Evolutionary conservation across 2,797 vertebrate genomes (phyloP).

Genomic region (Salmo trutta): DNA sequence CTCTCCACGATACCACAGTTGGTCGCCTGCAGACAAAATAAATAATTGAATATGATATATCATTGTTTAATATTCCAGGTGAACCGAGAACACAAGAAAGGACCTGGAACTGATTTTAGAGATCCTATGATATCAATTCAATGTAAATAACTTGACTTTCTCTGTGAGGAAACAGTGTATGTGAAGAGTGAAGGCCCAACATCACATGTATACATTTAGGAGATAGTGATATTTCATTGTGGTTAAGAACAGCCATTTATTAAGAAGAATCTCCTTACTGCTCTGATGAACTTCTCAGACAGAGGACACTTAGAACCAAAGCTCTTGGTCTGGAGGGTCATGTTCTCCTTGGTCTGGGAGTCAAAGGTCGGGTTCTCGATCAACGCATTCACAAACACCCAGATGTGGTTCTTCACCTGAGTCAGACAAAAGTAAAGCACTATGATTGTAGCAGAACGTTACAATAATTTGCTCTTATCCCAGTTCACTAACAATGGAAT

Average conservation of each 20-base stretch:
- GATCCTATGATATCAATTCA: not conserved
- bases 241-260: not conserved
- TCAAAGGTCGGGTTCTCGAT: constrained; percentile 91
- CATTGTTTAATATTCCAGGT: not conserved
- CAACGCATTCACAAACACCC: constrained; percentile 90
- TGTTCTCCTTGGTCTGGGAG: constrained; percentile 92
- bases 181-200: too few species aligned
- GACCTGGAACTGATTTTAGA: not conserved
- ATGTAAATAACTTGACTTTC: not conserved
- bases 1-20: constrained; percentile 92
- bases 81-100: not conserved
- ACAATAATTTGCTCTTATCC: not conserved
- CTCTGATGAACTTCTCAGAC: constrained; percentile 94
- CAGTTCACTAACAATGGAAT: not conserved
- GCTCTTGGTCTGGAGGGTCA: constrained; percentile 90
- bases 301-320: constrained; percentile 89
- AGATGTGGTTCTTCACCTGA: constrained; percentile 93
- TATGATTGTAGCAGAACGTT: not conserved
- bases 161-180: too few species aligned
- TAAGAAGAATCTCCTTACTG: constrained; percentile 76
- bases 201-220: not conserved
- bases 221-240: not conserved
- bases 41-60: not conserved
- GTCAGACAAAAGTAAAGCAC: constrained; percentile 23
- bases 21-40: constrained; percentile 75